Conservation (phyloP, 2,797 vertebrate species). For the Sus cebifrons region DNA sequence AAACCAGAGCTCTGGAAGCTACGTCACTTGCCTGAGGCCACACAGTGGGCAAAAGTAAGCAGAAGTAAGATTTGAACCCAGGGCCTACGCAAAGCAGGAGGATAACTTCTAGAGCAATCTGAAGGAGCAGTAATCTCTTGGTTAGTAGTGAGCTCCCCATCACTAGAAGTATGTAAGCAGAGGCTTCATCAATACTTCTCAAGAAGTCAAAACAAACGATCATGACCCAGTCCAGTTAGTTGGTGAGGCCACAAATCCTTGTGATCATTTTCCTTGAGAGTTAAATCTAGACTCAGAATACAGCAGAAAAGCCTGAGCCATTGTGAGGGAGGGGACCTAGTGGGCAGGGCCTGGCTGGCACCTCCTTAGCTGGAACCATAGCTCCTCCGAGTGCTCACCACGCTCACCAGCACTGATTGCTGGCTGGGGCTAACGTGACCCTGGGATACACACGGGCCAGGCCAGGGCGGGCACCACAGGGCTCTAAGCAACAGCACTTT, state of each 20-base stretch:
- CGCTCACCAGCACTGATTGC: not conserved
- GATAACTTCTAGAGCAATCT: not conserved
- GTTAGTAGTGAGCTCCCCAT: not conserved
- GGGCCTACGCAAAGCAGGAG: not conserved
- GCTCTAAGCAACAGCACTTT: rapidly evolving
- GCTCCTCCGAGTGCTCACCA: not conserved
- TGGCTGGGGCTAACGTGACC: not conserved
- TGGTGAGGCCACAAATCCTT: not conserved
- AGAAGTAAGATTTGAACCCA: not conserved
- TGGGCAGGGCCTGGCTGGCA: not conserved
- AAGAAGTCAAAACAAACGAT: not conserved
- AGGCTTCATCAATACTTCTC: not conserved
- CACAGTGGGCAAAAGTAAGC: not conserved
- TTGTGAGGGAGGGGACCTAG: not conserved
- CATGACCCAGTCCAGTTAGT: not conserved
- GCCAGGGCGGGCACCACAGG: rapidly evolving
- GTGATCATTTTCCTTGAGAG: not conserved
- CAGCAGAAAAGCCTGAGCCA: not conserved
- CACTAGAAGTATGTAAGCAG: not conserved
- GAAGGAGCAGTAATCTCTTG: not conserved
- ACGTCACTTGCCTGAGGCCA: not conserved
- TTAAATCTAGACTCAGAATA: not conserved
- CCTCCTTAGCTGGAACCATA: not conserved
- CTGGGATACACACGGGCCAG: not conserved
- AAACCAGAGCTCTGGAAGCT: not conserved